Evolutionary conservation across 2,888 invertebrate species (phyloP).

Genomic region (Ctenicera cuprea): DNA sequence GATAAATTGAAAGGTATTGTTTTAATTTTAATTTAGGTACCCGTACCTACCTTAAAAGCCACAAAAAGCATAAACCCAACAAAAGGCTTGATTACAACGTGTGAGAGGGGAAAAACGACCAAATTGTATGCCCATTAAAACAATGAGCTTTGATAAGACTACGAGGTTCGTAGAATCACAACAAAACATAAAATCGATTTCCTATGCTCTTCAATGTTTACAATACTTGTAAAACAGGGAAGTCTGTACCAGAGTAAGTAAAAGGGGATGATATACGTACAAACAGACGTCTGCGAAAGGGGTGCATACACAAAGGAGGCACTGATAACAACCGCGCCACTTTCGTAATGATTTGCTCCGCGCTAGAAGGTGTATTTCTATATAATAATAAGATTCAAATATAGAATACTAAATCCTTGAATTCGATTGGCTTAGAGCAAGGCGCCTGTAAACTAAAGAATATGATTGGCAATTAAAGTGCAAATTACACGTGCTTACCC

Average conservation of each 20-base stretch:
- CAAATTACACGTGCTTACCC: slow-evolving; percentile 41
- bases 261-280: slow-evolving; percentile 22
- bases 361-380: slow-evolving; percentile 2
- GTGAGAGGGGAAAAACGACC: background rate
- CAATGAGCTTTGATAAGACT: slow-evolving; percentile 22
- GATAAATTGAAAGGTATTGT: no score
- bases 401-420: slow-evolving; percentile 30
- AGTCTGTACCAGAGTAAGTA: slow-evolving; percentile 27
- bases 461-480: slow-evolving; percentile 45
- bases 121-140: slow-evolving; percentile 14
- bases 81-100: background rate
- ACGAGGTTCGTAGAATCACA: slow-evolving; percentile 19
- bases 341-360: slow-evolving; percentile 32
- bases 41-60: background rate
- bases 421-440: slow-evolving; percentile 38
- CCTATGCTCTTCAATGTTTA: slow-evolving; percentile 40
- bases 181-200: slow-evolving; percentile 45
- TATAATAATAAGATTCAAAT: slow-evolving; percentile 19
- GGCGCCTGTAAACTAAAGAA: slow-evolving; percentile 36
- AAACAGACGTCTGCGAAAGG: slow-evolving; percentile 41
- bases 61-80: background rate
- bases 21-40: no score
- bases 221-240: slow-evolving; percentile 40
- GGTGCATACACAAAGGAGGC: slow-evolving; percentile 37
- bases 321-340: slow-evolving; percentile 38